Conservation (phyloP, 2,113 vertebrate species). For the Petaurus breviceps region DNA sequence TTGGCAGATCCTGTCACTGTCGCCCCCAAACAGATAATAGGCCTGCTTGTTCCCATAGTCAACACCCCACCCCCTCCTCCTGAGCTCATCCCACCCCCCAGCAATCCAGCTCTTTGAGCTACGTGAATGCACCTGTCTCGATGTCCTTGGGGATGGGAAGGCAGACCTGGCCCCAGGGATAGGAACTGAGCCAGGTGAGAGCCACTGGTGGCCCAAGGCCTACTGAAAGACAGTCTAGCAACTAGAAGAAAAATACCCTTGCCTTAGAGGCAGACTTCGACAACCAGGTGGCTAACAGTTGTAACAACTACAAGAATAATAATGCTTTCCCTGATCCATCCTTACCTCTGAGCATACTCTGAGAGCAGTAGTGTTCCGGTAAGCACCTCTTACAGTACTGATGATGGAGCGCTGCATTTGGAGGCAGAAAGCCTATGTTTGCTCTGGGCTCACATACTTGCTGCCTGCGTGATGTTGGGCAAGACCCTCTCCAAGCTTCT, state of each 20-base stretch:
- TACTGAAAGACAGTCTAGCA: not conserved
- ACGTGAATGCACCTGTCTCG: not conserved
- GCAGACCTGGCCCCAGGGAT: not conserved
- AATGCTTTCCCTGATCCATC: not conserved
- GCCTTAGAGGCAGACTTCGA: not conserved
- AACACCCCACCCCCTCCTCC: not conserved
- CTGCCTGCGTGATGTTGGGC: not conserved
- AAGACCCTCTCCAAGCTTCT: not conserved
- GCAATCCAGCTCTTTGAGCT: not conserved
- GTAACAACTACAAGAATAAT: not conserved
- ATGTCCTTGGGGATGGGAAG: not conserved
- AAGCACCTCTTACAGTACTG: not conserved
- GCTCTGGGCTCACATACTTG: not conserved
- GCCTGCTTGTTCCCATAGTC: conserved; percentile 73
- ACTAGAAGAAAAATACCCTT: not conserved
- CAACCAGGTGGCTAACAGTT: not conserved
- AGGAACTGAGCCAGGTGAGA: not conserved
- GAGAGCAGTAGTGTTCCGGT: not conserved
- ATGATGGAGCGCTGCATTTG: not conserved
- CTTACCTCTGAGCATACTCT: not conserved
- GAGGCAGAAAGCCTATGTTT: not conserved
- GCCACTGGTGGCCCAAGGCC: not conserved
- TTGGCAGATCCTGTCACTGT: conserved; percentile 74
- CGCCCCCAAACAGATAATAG: conserved; percentile 78
- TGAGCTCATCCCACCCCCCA: not conserved